phyloP scores from a whole-genome alignment of 2,888 invertebrate species.

The Thecocarcelia acutangulata region DNA sequence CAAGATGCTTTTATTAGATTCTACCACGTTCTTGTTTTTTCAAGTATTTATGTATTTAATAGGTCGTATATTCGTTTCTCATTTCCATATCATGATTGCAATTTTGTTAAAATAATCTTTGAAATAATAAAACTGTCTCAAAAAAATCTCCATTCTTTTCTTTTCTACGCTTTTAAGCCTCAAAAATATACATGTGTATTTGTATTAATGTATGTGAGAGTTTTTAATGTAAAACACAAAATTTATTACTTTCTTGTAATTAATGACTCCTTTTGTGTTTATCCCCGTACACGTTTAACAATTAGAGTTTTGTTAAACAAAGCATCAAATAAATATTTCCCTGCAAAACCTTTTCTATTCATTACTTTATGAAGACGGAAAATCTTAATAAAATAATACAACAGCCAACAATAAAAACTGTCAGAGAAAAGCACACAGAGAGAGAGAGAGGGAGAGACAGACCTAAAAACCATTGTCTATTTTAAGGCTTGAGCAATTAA shows the following conservation, averaged over 20 bases:
- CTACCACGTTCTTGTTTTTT: too few relatives aligned
- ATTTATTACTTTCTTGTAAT: slow-evolving; percentile 25
- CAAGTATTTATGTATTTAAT: too few relatives aligned
- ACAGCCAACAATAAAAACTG: background rate
- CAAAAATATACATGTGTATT: too few relatives aligned
- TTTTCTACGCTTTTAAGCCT: too few relatives aligned
- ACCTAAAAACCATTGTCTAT: slow-evolving; percentile 29
- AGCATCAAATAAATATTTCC: slow-evolving; percentile 9
- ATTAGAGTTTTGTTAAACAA: background rate
- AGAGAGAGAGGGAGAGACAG: background rate
- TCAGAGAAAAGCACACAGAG: background rate
- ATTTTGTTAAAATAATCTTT: slow-evolving; percentile 10
- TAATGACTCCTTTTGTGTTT: background rate
- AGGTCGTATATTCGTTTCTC: too few relatives aligned
- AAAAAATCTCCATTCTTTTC: too few relatives aligned
- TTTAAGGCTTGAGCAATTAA: slow-evolving; percentile 54
- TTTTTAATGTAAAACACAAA: background rate
- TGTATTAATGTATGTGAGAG: too few relatives aligned
- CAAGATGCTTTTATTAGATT: too few relatives aligned
- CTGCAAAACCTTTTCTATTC: background rate
- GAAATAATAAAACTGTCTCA: slow-evolving; percentile 19
- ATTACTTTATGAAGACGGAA: slow-evolving; percentile 12
- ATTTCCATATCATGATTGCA: background rate
- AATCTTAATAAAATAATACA: slow-evolving; percentile 13
- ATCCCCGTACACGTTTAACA: background rate